These are phyloP conservation scores for Heliornis fulica DNA, from an alignment of 2,113 vertebrate genomes.

Conservation along the genomic window DNA sequence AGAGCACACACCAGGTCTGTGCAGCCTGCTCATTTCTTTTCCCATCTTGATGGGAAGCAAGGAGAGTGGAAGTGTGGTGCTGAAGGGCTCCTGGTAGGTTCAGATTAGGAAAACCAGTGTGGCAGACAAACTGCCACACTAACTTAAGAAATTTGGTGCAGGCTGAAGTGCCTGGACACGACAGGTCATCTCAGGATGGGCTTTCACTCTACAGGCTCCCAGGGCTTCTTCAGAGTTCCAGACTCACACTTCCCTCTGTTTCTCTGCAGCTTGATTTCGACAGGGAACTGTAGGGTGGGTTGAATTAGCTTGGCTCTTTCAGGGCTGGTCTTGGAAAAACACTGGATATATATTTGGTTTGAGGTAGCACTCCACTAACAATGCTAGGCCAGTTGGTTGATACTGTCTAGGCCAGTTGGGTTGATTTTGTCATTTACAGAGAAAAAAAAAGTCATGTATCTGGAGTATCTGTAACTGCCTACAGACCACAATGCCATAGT, in stretches of 20 bases:
- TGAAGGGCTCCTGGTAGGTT: background rate
- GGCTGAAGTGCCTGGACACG: background rate
- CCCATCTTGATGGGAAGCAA: background rate
- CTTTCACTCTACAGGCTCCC: background rate
- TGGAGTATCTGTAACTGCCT: background rate
- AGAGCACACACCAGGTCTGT: background rate
- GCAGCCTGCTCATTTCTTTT: background rate
- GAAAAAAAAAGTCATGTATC: background rate
- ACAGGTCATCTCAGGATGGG: accelerated
- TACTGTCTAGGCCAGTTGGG: background rate
- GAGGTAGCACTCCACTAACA: background rate
- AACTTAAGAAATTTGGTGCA: background rate
- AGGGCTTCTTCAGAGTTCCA: background rate
- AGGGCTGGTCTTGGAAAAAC: background rate
- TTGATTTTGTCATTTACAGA: background rate
- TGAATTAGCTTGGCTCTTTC: background rate
- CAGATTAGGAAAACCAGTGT: background rate
- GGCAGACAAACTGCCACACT: background rate
- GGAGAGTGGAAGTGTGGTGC: background rate
- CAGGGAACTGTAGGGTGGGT: background rate
- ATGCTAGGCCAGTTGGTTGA: background rate
- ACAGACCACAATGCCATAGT: background rate
- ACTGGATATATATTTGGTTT: background rate
- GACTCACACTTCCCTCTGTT: background rate
- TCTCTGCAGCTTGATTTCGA: background rate